phyloP scores from a whole-genome alignment of 2,113 vertebrate genomes.

The Leptocoma aspasia region DNA sequence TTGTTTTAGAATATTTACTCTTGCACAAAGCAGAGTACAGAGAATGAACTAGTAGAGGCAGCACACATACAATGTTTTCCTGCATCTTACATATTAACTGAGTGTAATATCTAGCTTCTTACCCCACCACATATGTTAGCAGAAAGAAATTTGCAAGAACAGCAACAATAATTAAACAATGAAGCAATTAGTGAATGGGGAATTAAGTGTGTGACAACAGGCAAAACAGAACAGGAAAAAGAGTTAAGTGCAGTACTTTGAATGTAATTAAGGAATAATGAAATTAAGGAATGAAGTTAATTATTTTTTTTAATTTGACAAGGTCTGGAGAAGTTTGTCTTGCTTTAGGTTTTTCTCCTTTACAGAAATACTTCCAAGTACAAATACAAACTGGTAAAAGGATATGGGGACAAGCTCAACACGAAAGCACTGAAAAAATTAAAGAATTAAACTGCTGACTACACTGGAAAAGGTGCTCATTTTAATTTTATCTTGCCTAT shows the following conservation, averaged over 20 bases:
- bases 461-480: neutral
- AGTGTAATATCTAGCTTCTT: neutral
- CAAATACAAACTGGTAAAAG: neutral
- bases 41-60: neutral
- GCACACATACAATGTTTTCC: neutral
- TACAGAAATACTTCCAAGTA: neutral
- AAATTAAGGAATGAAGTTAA: neutral
- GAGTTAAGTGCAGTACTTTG: neutral
- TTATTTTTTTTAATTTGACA: neutral
- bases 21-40: neutral
- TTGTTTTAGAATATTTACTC: neutral
- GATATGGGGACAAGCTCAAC: neutral
- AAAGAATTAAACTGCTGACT: neutral
- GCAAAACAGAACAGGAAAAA: neutral
- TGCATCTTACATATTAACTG: neutral
- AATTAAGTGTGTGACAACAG: slow-evolving; percentile 14
- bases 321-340: neutral
- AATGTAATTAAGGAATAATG: neutral
- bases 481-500: neutral
- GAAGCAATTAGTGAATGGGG: neutral
- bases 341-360: neutral
- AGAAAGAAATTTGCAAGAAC: neutral
- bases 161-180: slow-evolving; percentile 13
- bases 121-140: neutral
- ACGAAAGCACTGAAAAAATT: neutral